Conservation (phyloP, 2,113 vertebrate species). For the Xerus inauris region DNA sequence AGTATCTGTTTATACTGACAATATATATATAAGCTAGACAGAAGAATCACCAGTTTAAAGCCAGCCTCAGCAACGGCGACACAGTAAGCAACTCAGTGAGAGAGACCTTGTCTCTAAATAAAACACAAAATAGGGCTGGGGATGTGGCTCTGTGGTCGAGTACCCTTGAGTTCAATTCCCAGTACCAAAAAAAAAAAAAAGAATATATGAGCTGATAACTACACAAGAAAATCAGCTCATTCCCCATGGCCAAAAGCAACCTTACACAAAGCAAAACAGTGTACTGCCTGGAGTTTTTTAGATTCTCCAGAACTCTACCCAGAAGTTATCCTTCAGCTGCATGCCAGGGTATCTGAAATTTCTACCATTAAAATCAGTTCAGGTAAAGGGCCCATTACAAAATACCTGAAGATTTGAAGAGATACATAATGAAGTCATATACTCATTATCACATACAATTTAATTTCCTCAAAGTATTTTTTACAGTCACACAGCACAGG, state of each 20-base stretch:
- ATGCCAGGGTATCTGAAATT: not conserved
- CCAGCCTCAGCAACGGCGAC: too few species aligned
- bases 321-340: constrained; percentile 13
- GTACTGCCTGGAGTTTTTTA: not conserved
- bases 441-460: not conserved
- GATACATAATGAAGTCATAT: not conserved
- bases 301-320: not conserved
- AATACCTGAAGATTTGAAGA: constrained; percentile 5
- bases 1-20: not conserved
- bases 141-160: too few species aligned
- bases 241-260: not conserved
- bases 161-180: too few species aligned
- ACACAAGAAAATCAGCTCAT: not conserved
- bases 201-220: not conserved
- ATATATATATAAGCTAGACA: too few species aligned
- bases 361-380: constrained; percentile 10
- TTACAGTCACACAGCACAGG: not conserved
- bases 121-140: too few species aligned
- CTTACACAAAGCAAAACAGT: not conserved
- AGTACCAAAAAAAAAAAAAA: too few species aligned
- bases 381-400: not conserved
- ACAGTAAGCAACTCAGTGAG: too few species aligned
- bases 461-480: not conserved
- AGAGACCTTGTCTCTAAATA: too few species aligned
- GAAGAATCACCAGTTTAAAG: too few species aligned